phyloP scores from a whole-genome alignment of 2,888 invertebrate genomes.

The Trilocha varians region DNA sequence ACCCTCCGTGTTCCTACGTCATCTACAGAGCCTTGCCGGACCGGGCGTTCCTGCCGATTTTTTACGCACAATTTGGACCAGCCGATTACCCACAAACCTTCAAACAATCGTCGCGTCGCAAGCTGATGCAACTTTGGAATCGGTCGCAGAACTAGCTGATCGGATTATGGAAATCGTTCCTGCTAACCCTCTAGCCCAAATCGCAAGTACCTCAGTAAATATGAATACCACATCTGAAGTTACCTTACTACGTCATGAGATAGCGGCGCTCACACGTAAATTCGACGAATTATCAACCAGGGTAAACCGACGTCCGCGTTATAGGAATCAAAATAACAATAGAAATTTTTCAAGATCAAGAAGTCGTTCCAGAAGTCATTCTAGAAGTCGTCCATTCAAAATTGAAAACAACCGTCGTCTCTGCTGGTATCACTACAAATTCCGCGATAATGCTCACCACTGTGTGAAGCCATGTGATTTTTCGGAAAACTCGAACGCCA shows the following conservation, averaged over 20 bases:
- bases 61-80: constrained; percentile 11
- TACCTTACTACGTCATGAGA: no score
- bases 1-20: constrained; percentile 14
- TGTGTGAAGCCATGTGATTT: constrained; percentile 7
- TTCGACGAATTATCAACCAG: not conserved
- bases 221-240: no score
- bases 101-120: constrained; percentile 12
- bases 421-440: constrained; percentile 7
- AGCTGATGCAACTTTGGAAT: constrained; percentile 1
- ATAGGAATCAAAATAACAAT: no score
- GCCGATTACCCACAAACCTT: constrained; percentile 8
- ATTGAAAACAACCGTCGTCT: constrained; percentile 1
- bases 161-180: constrained; percentile 2
- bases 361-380: not conserved
- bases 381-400: constrained; percentile 4
- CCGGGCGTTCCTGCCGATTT: constrained; percentile 10
- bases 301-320: not conserved
- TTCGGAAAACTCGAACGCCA: constrained; percentile 12
- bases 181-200: not conserved
- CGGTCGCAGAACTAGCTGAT: constrained; percentile 5
- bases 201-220: no score
- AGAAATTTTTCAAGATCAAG: no score
- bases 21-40: constrained; percentile 13
- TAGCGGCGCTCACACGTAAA: not conserved
- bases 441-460: constrained; percentile 1